Evolutionary conservation across 2,888 invertebrate genomes (phyloP).

Genomic region (Athripsodes cinereus): DNA sequence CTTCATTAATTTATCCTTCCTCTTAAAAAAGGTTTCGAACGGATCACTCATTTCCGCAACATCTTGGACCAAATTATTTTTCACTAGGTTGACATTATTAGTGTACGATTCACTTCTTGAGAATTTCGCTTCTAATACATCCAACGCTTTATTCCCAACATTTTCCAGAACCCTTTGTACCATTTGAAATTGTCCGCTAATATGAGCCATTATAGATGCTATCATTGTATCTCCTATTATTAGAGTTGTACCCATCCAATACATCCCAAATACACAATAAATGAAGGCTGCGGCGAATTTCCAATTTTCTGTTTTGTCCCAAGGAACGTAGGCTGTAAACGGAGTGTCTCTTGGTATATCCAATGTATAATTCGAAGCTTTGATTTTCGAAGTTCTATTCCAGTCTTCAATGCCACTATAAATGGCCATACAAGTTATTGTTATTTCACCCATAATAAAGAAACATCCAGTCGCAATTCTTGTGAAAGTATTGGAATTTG

Average conservation of each 20-base stretch:
- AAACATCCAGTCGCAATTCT: constrained; percentile 22
- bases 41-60: background rate
- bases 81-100: background rate
- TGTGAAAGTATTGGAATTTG: constrained; percentile 16
- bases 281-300: constrained; percentile 15
- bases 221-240: constrained; percentile 26
- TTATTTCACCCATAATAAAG: constrained; percentile 22
- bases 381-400: constrained; percentile 11
- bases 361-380: constrained; percentile 15
- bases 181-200: constrained; percentile 25
- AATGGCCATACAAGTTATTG: constrained; percentile 18
- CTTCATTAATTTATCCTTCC: constrained; percentile 7
- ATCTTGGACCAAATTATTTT: background rate
- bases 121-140: constrained; percentile 9
- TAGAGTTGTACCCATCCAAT: constrained; percentile 22
- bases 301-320: constrained; percentile 18
- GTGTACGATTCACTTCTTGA: background rate
- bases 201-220: constrained; percentile 26
- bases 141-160: constrained; percentile 15
- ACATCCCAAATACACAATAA: constrained; percentile 20
- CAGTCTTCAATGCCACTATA: constrained; percentile 17
- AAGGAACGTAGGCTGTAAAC: constrained; percentile 23
- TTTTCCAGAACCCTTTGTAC: constrained; percentile 21
- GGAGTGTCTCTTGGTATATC: constrained; percentile 19
- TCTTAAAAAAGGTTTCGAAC: constrained; percentile 1